Conservation (phyloP, 2,113 vertebrate species). For the Ophthalmolycus amberensis region DNA sequence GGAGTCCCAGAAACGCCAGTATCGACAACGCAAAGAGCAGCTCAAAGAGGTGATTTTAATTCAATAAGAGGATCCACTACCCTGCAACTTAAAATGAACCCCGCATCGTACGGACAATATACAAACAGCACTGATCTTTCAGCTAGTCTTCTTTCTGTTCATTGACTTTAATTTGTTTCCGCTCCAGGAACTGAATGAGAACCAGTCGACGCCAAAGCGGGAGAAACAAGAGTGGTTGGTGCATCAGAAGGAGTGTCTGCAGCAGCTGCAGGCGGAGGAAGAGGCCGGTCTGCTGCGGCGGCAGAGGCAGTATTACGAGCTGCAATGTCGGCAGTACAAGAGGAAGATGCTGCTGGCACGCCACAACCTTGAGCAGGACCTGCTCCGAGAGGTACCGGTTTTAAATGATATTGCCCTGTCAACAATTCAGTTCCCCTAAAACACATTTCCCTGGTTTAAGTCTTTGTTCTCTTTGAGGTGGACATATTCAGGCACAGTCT, state of each 20-base stretch:
- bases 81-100: neutral
- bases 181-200: constrained; percentile 90
- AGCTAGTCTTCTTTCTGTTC: neutral
- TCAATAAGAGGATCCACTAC: neutral
- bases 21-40: constrained; percentile 92
- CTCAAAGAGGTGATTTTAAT: constrained; percentile 88
- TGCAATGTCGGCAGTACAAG: constrained; percentile 92
- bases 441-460: neutral
- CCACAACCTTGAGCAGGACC: constrained; percentile 92
- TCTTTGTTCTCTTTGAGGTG: neutral
- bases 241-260: constrained; percentile 92
- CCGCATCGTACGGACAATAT: neutral
- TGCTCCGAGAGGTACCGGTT: constrained; percentile 88
- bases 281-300: constrained; percentile 89
- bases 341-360: constrained; percentile 91
- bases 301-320: constrained; percentile 92
- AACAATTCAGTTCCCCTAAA: neutral
- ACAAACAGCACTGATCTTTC: neutral
- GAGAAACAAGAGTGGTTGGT: constrained; percentile 94
- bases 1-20: constrained; percentile 91
- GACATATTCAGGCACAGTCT: neutral
- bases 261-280: constrained; percentile 91
- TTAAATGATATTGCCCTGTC: neutral
- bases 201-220: constrained; percentile 92
- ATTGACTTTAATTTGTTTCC: neutral